These are phyloP conservation scores for Rhorus exstirpatorius DNA, from an alignment of 2,888 invertebrate genomes.

Conservation along the genomic window DNA sequence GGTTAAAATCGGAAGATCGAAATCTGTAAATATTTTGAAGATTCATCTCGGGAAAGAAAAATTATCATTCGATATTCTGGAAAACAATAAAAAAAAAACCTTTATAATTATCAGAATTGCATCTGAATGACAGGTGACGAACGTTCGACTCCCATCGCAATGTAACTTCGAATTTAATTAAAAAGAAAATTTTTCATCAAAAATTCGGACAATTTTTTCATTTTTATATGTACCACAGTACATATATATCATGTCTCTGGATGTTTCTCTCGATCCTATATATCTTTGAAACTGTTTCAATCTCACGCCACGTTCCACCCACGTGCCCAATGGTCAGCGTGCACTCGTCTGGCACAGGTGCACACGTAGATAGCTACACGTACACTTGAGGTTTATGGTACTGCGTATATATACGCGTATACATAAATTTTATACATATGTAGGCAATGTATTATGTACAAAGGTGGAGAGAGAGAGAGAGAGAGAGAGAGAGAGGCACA, in stretches of 20 bases:
- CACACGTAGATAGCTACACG: constrained; percentile 54
- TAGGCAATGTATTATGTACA: constrained; percentile 37
- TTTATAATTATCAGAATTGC: too few species aligned
- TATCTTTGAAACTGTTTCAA: constrained; percentile 53
- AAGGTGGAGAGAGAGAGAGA: constrained; percentile 13
- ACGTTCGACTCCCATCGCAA: too few species aligned
- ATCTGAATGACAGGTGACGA: too few species aligned
- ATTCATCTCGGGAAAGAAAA: too few species aligned
- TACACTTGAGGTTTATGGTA: constrained; percentile 41
- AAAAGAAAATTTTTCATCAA: too few species aligned
- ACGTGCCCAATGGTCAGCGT: constrained; percentile 54
- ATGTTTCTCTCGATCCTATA: constrained; percentile 41
- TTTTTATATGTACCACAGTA: too few species aligned
- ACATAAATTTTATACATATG: constrained; percentile 16
- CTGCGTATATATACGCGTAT: neutral
- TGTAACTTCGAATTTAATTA: too few species aligned
- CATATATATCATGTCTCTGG: constrained; percentile 4
- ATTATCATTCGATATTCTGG: too few species aligned
- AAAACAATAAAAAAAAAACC: too few species aligned
- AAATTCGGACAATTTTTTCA: too few species aligned
- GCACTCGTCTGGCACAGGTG: constrained; percentile 63
- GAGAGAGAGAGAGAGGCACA: constrained; percentile 24
- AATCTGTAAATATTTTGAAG: too few species aligned
- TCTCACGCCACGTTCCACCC: constrained; percentile 65
- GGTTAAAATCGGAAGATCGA: too few species aligned